Evolutionary conservation across 1,140 invertebrate genomes (phyloP).

Genomic region (Ceratina japonica): DNA sequence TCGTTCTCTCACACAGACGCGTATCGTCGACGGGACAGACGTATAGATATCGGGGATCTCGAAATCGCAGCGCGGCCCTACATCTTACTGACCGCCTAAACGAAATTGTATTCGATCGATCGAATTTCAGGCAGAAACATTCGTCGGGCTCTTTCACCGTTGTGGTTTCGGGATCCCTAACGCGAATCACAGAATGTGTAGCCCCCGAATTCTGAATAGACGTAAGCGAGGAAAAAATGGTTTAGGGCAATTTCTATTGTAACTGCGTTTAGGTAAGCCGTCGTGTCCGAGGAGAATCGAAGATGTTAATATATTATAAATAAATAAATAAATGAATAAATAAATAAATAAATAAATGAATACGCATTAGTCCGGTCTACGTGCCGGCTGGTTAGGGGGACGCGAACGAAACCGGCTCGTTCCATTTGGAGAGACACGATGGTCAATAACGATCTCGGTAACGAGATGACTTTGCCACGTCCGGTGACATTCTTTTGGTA

Average conservation of each 20-base stretch:
- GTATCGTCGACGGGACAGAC: neutral
- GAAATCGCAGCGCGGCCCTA: neutral
- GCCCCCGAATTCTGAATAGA: neutral
- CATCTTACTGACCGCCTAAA: neutral
- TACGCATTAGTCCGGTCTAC: slow-evolving; percentile 27
- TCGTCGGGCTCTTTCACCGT: neutral
- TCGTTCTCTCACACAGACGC: slow-evolving; percentile 21
- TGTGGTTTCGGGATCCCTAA: neutral
- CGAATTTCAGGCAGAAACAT: neutral
- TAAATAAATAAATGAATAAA: slow-evolving; percentile 60
- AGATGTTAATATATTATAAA: slow-evolving; percentile 63
- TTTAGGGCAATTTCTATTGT: slow-evolving; percentile 57
- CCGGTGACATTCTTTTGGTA: slow-evolving; percentile 63
- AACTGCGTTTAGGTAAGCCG: slow-evolving; percentile 43
- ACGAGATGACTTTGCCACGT: slow-evolving; percentile 31
- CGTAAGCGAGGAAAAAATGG: slow-evolving; percentile 29
- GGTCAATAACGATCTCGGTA: too few species aligned
- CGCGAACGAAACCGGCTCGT: slow-evolving; percentile 10
- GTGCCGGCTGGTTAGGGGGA: slow-evolving; percentile 17
- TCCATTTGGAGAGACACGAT: neutral
- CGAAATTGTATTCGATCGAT: neutral
- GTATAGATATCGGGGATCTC: slow-evolving; percentile 14
- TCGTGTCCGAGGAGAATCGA: slow-evolving; percentile 34
- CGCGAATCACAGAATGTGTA: slow-evolving; percentile 23
- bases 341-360: slow-evolving; percentile 10